phyloP scores from a whole-genome alignment of 2,113 vertebrate species.

The Notarius lentiginosus region DNA sequence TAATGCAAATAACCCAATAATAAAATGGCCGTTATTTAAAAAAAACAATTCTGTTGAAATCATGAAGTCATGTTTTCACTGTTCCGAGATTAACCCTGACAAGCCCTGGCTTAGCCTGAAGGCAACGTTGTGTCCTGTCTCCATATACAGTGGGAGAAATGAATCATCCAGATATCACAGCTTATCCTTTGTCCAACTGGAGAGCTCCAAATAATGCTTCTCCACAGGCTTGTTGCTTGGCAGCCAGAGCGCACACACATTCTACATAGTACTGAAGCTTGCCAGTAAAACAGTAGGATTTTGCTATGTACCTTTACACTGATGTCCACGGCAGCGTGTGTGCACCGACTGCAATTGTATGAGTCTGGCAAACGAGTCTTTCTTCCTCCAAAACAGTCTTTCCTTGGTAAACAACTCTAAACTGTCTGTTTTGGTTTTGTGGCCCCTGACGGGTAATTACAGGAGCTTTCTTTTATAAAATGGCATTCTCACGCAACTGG shows the following conservation, averaged over 20 bases:
- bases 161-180: slow-evolving; percentile 42
- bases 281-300: slow-evolving; percentile 14
- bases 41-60: background rate
- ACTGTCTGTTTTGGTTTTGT: slow-evolving; percentile 33
- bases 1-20: slow-evolving; percentile 4
- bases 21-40: background rate
- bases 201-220: slow-evolving; percentile 12
- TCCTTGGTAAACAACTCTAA: slow-evolving; percentile 44
- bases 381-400: slow-evolving; percentile 26
- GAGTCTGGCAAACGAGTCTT: slow-evolving; percentile 19
- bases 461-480: slow-evolving; percentile 43
- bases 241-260: background rate
- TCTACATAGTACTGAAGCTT: slow-evolving; percentile 1
- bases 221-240: slow-evolving; percentile 23
- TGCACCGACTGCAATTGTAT: background rate
- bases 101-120: slow-evolving; percentile 32
- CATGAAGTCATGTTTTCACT: slow-evolving; percentile 3
- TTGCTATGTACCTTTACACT: slow-evolving; percentile 8
- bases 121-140: slow-evolving; percentile 37
- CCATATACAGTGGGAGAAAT: slow-evolving; percentile 19
- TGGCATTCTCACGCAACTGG: slow-evolving; percentile 32
- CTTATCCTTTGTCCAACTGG: slow-evolving; percentile 33
- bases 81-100: slow-evolving; percentile 34
- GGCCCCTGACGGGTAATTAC: slow-evolving; percentile 41
- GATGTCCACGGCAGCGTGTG: slow-evolving; percentile 3